phyloP scores from a whole-genome alignment of 2,888 invertebrate genomes.

The Rhagonycha fulva region DNA sequence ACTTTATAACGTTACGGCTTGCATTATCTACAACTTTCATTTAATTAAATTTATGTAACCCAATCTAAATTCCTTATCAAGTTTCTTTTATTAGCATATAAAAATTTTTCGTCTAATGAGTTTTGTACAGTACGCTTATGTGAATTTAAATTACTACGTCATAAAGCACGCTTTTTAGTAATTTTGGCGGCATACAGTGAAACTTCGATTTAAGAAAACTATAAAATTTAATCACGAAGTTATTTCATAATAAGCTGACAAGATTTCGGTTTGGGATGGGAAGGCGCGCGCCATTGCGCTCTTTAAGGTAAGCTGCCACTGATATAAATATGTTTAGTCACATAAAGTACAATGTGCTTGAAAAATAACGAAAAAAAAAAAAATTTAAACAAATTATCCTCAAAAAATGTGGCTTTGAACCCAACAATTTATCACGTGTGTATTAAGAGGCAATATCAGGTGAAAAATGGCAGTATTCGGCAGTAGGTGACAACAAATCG shows the following conservation, averaged over 20 bases:
- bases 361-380: no score
- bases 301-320: no score
- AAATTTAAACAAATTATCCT: background rate
- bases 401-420: background rate
- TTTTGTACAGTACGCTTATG: background rate
- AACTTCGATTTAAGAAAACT: no score
- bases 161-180: no score
- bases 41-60: slow-evolving; percentile 18
- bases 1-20: background rate
- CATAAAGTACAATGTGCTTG: no score
- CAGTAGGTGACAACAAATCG: background rate
- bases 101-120: background rate
- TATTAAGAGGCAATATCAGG: background rate
- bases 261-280: no score
- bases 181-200: no score
- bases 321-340: no score
- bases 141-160: background rate
- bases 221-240: no score
- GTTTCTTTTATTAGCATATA: background rate
- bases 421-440: background rate
- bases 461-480: background rate
- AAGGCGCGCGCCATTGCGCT: no score
- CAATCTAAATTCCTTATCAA: slow-evolving; percentile 9
- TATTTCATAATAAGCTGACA: no score
- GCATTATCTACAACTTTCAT: slow-evolving; percentile 5